These are phyloP conservation scores for Pterois miles DNA, from an alignment of 2,797 vertebrate genomes.

Conservation along the genomic window DNA sequence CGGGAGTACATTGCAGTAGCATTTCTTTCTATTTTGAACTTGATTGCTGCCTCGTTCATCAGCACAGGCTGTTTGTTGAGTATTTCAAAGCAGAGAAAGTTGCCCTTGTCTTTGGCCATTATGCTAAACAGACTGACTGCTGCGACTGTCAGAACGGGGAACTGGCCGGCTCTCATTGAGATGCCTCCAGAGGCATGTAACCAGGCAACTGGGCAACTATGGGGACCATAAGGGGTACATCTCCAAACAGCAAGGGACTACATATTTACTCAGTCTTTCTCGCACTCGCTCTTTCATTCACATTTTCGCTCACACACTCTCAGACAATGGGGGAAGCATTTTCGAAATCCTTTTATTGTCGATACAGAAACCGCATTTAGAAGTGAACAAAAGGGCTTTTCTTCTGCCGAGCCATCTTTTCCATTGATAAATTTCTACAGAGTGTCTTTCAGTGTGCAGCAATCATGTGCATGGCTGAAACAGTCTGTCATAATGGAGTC, in stretches of 20 bases:
- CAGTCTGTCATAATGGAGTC: conserved; percentile 49
- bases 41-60: conserved; percentile 49
- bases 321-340: conserved; percentile 35
- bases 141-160: conserved; percentile 66
- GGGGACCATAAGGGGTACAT: conserved; percentile 68
- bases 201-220: conserved; percentile 77
- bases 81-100: conserved; percentile 58
- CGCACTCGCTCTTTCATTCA: conserved; percentile 54
- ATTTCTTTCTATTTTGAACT: conserved; percentile 40
- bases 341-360: conserved; percentile 56
- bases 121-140: conserved; percentile 70
- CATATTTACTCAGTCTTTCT: conserved; percentile 59
- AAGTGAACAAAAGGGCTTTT: conserved; percentile 59
- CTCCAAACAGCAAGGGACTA: conserved; percentile 59
- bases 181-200: conserved; percentile 78
- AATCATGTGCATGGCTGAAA: conserved; percentile 60
- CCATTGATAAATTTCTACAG: conserved; percentile 62
- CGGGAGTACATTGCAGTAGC: not conserved
- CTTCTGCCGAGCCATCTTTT: conserved; percentile 46
- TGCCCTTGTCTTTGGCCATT: conserved; percentile 69
- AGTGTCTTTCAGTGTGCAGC: conserved; percentile 41
- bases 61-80: conserved; percentile 53
- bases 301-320: conserved; percentile 33
- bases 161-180: conserved; percentile 62
- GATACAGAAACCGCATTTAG: conserved; percentile 66